Evolutionary conservation across 2,888 invertebrate genomes (phyloP), one percentile per base, ranked within the genome.

Genomic region (Spisula subtruncata): DNA sequence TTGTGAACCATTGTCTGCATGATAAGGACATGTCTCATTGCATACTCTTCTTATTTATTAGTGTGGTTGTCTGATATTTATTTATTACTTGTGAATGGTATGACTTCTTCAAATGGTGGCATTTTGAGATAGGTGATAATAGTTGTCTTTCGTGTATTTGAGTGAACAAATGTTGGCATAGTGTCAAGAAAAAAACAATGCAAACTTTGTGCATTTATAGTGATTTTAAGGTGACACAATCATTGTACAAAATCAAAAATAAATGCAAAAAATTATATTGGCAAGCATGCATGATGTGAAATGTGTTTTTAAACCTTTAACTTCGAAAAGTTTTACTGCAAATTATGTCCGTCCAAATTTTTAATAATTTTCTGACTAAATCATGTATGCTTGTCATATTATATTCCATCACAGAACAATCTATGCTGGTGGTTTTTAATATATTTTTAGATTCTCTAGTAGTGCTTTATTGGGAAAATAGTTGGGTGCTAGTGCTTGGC

Each of bases 281-380:
- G 80, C 79, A 85, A 85, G 80, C 41, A 84, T 84, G 48, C 71
- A 75, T 1, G 46, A 10, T 48, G 35, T 51, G 10, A 32, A n/a
- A 82, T 35, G 29, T 71, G 35, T 29, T 83, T 83, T 83, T 71
- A 84, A n/a, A 4, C 20, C 29, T 54, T 51, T 56, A 83, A 32
- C n/a, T 35, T 83, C 32, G 60, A 83, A 60, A 56, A 83, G 20
- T 41, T 35, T 83, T 60, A 56, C 25, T 20, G 5, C 2, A 83
- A n/a, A 32, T 14, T 12, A n/a, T 41, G 54, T 83, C 87, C 83
- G 87, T 88, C 87, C 87, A 88, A 84, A 83, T 46, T 84, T 88
- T 88, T 88, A 84, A 75, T 75, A 25, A 32, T 32, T 66, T 71
- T 18, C 32, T 12, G 32, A 29, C 48, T 29, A 1, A 54, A 32